phyloP scores from a whole-genome alignment of 2,113 vertebrate species.

The Odontesthes bonariensis region DNA sequence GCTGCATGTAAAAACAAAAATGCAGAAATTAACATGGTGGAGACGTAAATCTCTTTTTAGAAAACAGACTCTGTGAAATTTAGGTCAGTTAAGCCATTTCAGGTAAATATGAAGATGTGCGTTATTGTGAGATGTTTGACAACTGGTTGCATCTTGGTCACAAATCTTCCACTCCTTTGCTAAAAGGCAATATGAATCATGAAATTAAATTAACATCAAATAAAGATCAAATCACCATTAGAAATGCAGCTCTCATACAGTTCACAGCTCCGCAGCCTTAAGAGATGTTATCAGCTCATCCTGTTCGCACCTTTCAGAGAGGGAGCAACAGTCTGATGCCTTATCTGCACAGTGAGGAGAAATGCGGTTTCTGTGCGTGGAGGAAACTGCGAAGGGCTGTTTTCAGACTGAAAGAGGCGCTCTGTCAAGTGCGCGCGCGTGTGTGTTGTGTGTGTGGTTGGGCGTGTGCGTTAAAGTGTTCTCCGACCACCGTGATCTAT shows the following conservation, averaged over 20 bases:
- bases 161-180: too few species aligned
- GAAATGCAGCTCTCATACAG: not conserved
- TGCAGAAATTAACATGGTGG: not conserved
- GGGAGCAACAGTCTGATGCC: not conserved
- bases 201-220: not conserved
- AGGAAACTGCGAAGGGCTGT: slow-evolving; percentile 36
- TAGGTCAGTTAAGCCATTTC: not conserved
- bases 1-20: not conserved
- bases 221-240: not conserved
- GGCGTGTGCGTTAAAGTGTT: too few species aligned
- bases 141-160: not conserved
- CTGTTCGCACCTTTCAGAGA: slow-evolving; percentile 57
- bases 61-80: not conserved
- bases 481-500: slow-evolving; percentile 7
- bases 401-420: slow-evolving; percentile 26
- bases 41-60: not conserved
- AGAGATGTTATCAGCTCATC: slow-evolving; percentile 57
- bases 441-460: not conserved
- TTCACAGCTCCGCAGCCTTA: not conserved
- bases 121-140: not conserved
- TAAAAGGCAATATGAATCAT: not conserved
- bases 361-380: slow-evolving; percentile 23
- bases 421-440: not conserved
- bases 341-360: slow-evolving; percentile 20
- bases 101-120: not conserved